Evolutionary conservation across 2,888 invertebrate species (phyloP), one percentile per base, ranked within the genome.

Genomic region (Lathronympha strigana): DNA sequence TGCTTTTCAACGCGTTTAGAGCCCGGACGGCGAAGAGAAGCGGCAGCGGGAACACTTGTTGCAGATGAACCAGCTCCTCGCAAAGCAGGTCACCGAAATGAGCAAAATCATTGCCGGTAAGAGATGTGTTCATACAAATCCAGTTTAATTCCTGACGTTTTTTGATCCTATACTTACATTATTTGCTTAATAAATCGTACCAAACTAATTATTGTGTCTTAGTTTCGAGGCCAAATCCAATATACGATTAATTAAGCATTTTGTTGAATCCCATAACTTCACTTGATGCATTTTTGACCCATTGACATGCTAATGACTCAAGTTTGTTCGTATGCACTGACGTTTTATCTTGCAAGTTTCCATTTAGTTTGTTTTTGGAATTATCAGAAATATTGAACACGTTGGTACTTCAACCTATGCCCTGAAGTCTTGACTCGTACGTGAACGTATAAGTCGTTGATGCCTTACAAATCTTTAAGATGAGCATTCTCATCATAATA

Each of bases 81-180:
- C 98, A 68, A 96, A 97, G 85, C 97, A 97, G 93, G 98, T 98
- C 76, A 98, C 97, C 93, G 97, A 97, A 90, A 97, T 97, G 94
- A 98, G 97, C 92, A 97, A 97, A 93, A 96, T 97, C 83, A 97
- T 98, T 76, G 98, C 98, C 89, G 98, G 98, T 98, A 94, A 93
- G 94, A 90, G 43, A 71, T 17, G 43, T 68, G 61, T 72, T 68
- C 60, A 71, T 53, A 63, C 72, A 15, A 33, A 31, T 40, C 19
- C 23, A 28, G 43, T 51, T 62, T 69, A 15, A 61, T 21, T 15
- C 31, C 23, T 61, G 11, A 11, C 31, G 33, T 50, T 33, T 64
- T 31, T 13, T 23, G 13, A n/a, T 38, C 49, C 15, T 54, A 43
- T 50, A n/a, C n/a, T n/a, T n/a, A n/a, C n/a, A n/a, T n/a, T 4